Percentiles rank a stretch among this genome's conserved stretches.
Conservation (phyloP, 2,888 invertebrate species). For the Ptilodon capucinus region DNA sequence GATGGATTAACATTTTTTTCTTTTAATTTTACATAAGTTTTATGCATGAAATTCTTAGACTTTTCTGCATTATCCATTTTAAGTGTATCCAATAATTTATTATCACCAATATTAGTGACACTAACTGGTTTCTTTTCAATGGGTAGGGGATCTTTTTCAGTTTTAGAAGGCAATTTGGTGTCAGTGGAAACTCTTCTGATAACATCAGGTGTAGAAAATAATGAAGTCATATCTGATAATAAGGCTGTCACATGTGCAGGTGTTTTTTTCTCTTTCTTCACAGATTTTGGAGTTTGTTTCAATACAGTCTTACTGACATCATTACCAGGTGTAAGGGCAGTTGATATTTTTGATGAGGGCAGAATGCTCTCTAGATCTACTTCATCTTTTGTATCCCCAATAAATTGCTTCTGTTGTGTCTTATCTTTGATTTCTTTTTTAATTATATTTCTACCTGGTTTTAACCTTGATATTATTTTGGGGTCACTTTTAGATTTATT, state of each 20-base stretch:
- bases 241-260: conserved; percentile 82
- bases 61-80: conserved; percentile 41
- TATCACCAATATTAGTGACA: conserved; percentile 28
- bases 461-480: conserved; percentile 58
- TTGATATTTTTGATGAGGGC: conserved; percentile 46
- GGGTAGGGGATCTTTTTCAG: conserved; percentile 67
- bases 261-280: conserved; percentile 82
- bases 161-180: conserved; percentile 69
- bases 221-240: conserved; percentile 84
- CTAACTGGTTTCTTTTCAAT: conserved; percentile 41
- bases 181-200: conserved; percentile 86
- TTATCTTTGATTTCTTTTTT: conserved; percentile 68
- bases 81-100: conserved; percentile 28
- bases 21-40: conserved; percentile 52
- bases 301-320: conserved; percentile 65
- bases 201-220: conserved; percentile 91
- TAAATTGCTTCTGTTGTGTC: conserved; percentile 49
- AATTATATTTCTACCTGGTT: conserved; percentile 52
- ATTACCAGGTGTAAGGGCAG: conserved; percentile 27
- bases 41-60: conserved; percentile 40
- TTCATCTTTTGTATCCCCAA: conserved; percentile 53
- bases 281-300: conserved; percentile 65
- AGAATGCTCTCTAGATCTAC: conserved; percentile 52
- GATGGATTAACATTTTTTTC: conserved; percentile 40
- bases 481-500: conserved; percentile 56